phyloP scores from a whole-genome alignment of 1,140 invertebrate genomes.

The Drosophila pandora region DNA sequence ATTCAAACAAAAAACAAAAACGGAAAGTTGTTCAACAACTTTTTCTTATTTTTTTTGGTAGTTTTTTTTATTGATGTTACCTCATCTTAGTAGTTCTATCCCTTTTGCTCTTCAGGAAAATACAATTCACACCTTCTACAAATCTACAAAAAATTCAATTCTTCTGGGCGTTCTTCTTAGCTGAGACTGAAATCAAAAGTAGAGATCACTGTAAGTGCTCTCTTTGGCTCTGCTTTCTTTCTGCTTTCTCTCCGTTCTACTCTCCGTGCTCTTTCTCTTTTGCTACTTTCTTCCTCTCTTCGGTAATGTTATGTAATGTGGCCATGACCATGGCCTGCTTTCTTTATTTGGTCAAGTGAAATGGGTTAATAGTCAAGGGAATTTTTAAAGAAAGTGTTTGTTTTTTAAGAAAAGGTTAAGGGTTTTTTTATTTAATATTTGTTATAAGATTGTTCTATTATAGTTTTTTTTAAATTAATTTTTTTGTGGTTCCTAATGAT shows the following conservation, averaged over 20 bases:
- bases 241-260: constrained; percentile 41
- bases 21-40: constrained; percentile 54
- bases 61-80: too few relatives aligned
- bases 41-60: constrained; percentile 20
- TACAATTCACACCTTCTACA: constrained; percentile 15
- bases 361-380: constrained; percentile 65
- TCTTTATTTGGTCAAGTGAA: constrained; percentile 69
- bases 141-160: constrained; percentile 23
- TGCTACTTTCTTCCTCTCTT: constrained; percentile 53
- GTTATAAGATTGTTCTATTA: neutral
- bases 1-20: constrained; percentile 35
- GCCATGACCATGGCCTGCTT: constrained; percentile 67
- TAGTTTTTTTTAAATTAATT: neutral
- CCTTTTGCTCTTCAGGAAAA: constrained; percentile 3
- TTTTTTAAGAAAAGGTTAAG: constrained; percentile 6
- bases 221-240: constrained; percentile 15
- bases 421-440: constrained; percentile 7
- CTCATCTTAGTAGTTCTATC: constrained; percentile 12
- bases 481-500: neutral
- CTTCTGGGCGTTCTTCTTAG: constrained; percentile 29
- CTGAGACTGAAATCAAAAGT: constrained; percentile 77
- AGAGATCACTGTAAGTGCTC: constrained; percentile 29
- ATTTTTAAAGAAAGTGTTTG: constrained; percentile 38
- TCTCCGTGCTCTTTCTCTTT: constrained; percentile 50
- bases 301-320: constrained; percentile 52